A percentile compares a stretch with the other conserved stretches of the same genome.
These are phyloP conservation scores for Clistopyga incitator DNA, from an alignment of 2,888 invertebrate genomes.

Conservation along the genomic window DNA sequence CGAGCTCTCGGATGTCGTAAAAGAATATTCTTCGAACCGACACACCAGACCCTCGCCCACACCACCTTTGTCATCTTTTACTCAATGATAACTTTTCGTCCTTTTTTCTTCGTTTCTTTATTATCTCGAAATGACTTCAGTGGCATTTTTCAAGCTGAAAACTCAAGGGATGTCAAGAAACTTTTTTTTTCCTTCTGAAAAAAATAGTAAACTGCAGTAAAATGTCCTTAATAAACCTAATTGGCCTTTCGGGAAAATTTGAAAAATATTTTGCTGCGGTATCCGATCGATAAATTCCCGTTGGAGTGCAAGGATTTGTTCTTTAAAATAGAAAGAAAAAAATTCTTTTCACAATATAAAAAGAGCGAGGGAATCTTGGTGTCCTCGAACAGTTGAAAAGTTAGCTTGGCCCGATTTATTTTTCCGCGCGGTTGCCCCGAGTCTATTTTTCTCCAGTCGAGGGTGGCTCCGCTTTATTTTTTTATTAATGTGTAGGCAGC, in stretches of 20 bases:
- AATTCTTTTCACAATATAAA: background rate
- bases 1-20: background rate
- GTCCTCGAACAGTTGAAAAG: constrained; percentile 12
- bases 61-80: background rate
- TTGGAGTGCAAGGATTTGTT: background rate
- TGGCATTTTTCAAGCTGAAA: too few species aligned
- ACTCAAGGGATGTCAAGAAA: too few species aligned
- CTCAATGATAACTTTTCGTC: background rate
- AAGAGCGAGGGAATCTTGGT: constrained; percentile 3
- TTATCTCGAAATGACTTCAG: too few species aligned
- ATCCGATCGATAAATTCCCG: background rate
- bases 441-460: constrained; percentile 60
- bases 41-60: background rate
- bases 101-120: background rate
- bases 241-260: too few species aligned
- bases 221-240: too few species aligned
- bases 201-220: too few species aligned
- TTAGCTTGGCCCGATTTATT: constrained; percentile 16
- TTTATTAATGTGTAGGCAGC: constrained; percentile 74
- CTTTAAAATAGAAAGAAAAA: background rate
- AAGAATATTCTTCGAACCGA: constrained; percentile 17
- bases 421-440: constrained; percentile 36
- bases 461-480: constrained; percentile 53
- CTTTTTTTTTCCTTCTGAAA: too few species aligned
- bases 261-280: background rate